Evolutionary conservation across 2,888 invertebrate genomes (phyloP).

Genomic region (Lepidochrysops patricia): DNA sequence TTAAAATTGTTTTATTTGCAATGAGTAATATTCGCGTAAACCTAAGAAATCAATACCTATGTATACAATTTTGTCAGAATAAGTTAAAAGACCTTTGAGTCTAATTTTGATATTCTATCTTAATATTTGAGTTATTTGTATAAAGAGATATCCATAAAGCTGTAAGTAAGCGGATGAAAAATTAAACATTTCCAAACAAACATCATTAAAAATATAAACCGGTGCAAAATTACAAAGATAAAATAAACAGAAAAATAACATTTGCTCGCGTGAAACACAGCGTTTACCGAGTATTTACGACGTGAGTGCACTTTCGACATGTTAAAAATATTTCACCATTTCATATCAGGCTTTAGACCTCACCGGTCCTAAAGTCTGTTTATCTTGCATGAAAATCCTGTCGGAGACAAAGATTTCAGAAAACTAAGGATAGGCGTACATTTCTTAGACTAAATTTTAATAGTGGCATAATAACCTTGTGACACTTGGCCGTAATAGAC

Average conservation of each 20-base stretch:
- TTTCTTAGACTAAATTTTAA: no score
- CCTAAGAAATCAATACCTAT: no score
- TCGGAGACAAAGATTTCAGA: no score
- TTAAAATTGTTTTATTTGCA: no score
- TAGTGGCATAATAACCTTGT: no score
- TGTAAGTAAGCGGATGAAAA: not conserved
- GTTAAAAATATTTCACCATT: conserved; percentile 20
- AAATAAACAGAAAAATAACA: conserved; percentile 13
- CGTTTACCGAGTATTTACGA: conserved; percentile 16
- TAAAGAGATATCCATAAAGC: not conserved
- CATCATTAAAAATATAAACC: conserved; percentile 5
- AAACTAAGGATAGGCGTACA: no score
- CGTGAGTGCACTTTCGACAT: conserved; percentile 15
- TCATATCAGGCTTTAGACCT: conserved; percentile 22
- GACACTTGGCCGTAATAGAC: no score
- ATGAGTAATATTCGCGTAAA: no score
- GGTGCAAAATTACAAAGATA: conserved; percentile 6
- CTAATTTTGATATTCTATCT: not conserved
- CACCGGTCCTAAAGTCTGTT: conserved; percentile 25
- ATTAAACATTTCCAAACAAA: not conserved
- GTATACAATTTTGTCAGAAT: no score
- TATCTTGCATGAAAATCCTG: conserved; percentile 29
- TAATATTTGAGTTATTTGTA: not conserved
- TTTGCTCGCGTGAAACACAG: conserved; percentile 9
- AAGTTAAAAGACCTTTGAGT: no score